These are phyloP conservation scores for Acestrorhynchus altus DNA, from an alignment of 2,797 vertebrate genomes.

Conservation along the genomic window DNA sequence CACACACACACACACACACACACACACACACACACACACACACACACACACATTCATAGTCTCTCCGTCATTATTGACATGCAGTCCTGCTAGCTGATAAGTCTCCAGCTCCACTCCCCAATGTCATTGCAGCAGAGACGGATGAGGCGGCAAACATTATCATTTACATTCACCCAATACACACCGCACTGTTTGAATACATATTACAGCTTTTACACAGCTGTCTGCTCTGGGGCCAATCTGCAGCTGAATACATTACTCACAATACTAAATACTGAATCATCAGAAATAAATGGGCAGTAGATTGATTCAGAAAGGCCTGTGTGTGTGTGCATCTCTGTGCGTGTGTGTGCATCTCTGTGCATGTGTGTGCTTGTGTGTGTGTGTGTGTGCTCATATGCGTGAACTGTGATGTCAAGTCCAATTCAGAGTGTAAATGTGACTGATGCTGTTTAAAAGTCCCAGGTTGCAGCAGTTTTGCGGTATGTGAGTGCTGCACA, in stretches of 20 bases:
- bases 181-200: constrained; percentile 18
- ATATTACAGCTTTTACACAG: constrained; percentile 29
- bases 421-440: constrained; percentile 10
- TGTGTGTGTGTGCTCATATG: background rate
- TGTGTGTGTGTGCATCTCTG: background rate
- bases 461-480: constrained; percentile 27
- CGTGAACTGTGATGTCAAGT: constrained; percentile 5
- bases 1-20: background rate
- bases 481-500: background rate
- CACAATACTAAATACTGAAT: constrained; percentile 26
- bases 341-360: background rate
- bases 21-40: constrained; percentile 1
- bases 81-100: constrained; percentile 18
- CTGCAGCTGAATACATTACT: constrained; percentile 25
- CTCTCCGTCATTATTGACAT: constrained; percentile 35
- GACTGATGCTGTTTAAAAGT: constrained; percentile 30
- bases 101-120: constrained; percentile 1
- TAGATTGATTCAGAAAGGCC: background rate
- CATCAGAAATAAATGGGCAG: constrained; percentile 27
- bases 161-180: constrained; percentile 27
- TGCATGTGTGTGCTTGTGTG: constrained; percentile 3
- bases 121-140: constrained; percentile 22
- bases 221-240: constrained; percentile 31
- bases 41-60: constrained; percentile 1
- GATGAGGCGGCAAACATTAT: constrained; percentile 7